Percentiles rank a stretch among this genome's conserved stretches.
These are phyloP conservation scores for Cassiopea xamachana DNA, from an alignment of 30 jellyfish, hydroid and myxozoan species.

Conservation along the genomic window DNA sequence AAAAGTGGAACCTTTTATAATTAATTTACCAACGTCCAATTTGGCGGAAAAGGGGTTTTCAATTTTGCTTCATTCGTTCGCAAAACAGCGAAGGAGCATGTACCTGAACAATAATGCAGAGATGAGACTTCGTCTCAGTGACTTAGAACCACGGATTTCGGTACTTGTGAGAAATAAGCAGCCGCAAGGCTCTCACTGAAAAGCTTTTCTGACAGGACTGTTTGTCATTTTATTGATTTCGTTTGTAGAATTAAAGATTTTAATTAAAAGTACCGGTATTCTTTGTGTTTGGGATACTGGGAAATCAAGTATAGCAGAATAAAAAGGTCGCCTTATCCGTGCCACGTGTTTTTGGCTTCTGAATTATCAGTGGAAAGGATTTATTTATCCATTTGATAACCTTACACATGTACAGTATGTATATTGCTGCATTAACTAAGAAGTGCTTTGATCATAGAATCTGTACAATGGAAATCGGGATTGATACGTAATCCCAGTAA, in stretches of 20 bases:
- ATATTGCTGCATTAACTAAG: not conserved
- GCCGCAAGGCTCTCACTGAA: not conserved
- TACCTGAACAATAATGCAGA: not conserved
- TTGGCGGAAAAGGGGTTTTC: not conserved
- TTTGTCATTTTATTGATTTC: not conserved
- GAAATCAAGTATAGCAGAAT: not conserved
- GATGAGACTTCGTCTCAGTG: not conserved
- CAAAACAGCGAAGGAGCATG: not conserved
- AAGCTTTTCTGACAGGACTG: not conserved
- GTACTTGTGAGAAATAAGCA: not conserved
- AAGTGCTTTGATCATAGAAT: not conserved
- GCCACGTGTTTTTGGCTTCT: not conserved
- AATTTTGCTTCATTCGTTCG: not conserved
- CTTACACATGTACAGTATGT: not conserved
- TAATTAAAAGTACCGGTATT: not conserved
- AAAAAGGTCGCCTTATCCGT: not conserved
- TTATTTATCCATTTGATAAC: not conserved
- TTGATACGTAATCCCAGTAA: not conserved
- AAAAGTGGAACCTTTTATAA: not conserved
- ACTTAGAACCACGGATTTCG: not conserved
- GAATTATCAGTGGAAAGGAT: not conserved
- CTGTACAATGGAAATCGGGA: not conserved
- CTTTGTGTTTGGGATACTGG: not conserved
- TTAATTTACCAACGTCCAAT: not conserved
- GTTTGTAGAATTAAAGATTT: not conserved